A percentile compares a stretch with the other conserved stretches of the same genome.
These are phyloP conservation scores for Mamestra configurata DNA, from an alignment of 1,140 invertebrate species.

Conservation along the genomic window DNA sequence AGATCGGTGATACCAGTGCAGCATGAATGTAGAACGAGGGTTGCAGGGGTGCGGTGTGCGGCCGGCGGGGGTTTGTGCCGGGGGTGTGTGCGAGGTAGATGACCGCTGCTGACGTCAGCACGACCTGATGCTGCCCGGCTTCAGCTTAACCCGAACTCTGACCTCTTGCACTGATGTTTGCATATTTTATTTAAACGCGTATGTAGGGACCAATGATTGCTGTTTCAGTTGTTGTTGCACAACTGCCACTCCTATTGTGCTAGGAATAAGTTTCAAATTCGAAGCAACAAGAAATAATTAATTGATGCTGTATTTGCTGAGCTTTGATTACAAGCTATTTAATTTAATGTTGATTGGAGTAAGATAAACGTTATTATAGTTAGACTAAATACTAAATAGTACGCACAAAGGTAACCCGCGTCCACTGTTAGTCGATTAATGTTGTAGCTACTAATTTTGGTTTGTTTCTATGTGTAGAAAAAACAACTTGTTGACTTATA, in stretches of 20 bases:
- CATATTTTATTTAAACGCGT: slow-evolving; percentile 53
- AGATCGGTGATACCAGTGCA: slow-evolving; percentile 61
- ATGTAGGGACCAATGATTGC: slow-evolving; percentile 40
- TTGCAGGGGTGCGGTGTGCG: slow-evolving; percentile 30
- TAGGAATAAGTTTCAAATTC: not conserved
- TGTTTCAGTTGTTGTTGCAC: not conserved
- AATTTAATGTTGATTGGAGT: not conserved
- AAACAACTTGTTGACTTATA: too few species aligned
- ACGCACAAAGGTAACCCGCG: too few species aligned
- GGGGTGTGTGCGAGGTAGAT: slow-evolving; percentile 67
- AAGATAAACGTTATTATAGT: not conserved
- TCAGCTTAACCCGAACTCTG: slow-evolving; percentile 84
- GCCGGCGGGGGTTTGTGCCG: slow-evolving; percentile 38
- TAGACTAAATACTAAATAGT: too few species aligned
- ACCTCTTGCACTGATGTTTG: slow-evolving; percentile 69
- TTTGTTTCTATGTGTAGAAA: too few species aligned
- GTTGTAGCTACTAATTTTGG: too few species aligned
- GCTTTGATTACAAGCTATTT: slow-evolving; percentile 7
- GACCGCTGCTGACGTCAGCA: slow-evolving; percentile 83
- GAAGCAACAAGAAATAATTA: not conserved
- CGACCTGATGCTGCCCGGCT: slow-evolving; percentile 82
- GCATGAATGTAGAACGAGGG: slow-evolving; percentile 75
- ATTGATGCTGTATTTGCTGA: slow-evolving; percentile 9
- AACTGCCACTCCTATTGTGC: not conserved
- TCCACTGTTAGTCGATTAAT: too few species aligned